Evolutionary conservation across 2,113 vertebrate species (phyloP).

Genomic region (Pogonocichla stellata): DNA sequence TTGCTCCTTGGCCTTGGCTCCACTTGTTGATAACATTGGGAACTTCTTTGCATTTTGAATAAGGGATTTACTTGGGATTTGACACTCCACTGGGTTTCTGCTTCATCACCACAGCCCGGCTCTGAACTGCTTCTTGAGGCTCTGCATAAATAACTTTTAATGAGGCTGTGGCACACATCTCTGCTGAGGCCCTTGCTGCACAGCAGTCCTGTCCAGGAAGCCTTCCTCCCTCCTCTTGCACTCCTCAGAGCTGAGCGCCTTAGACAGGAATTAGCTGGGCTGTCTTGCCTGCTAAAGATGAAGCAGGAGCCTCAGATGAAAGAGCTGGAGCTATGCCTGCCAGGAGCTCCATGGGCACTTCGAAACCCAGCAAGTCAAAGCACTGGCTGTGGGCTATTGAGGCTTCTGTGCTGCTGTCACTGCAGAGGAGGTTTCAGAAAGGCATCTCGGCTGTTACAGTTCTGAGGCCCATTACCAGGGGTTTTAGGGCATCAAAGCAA

Average conservation of each 20-base stretch:
- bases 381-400: neutral
- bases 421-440: neutral
- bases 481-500: neutral
- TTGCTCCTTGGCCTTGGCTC: neutral
- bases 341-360: neutral
- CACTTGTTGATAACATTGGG: neutral
- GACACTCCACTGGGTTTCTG: neutral
- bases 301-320: neutral
- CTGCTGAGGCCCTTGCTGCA: neutral
- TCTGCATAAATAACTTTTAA: neutral
- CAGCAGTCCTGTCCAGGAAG: rapidly evolving
- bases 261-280: neutral
- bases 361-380: neutral
- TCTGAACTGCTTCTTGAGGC: neutral
- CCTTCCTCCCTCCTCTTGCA: rapidly evolving
- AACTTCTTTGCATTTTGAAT: neutral
- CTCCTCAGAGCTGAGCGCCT: neutral
- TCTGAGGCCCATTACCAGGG: neutral
- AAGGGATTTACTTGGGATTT: neutral
- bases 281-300: neutral
- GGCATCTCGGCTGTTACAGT: neutral
- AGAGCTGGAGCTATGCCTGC: neutral
- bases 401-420: neutral
- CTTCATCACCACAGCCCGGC: neutral
- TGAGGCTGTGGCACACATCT: neutral